Evolutionary conservation across 2,113 vertebrate genomes (phyloP), one percentile per base, ranked within the genome.

Genomic region (Myiagra hebetior): DNA sequence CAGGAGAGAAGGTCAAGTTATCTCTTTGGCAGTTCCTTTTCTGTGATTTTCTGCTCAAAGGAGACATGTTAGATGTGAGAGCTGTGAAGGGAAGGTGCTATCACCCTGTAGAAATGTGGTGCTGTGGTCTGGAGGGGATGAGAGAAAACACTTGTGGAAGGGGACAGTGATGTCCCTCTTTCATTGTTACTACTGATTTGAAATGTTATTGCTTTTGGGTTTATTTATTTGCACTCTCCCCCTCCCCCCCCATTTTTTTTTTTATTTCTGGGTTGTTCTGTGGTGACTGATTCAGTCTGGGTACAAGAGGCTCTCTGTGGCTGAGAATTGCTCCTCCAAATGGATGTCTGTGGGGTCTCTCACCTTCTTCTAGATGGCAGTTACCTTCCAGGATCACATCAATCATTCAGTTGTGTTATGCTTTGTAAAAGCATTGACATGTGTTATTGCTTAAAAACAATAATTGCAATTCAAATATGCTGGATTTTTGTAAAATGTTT

Each of bases 401-500:
- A 92, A 26, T 84, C 68, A 81, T 60, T 87, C 33, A 53, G 33
- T 47, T 86, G 60, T 13, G 7, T 81, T 92, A 26, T 26, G 64
- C 44, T 89, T 91, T 47, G 23, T 89, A 26, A 82, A 84, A 87
- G 69, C n/a, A 41, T 75, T 85, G 80, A 31, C 80, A 60, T 2
- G 1, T 78, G 22, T 85, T 84, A 86, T 56, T 89, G 31, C 87
- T 81, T 92, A 70, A 70, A 89, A 89, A 18, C 47, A 84, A 11
- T 59, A 85, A 85, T 89, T 92, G 59, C 69, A 59, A 93, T 96
- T 87, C 65, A 85, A 15, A 93, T 79, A 62, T 67, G 57, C 73
- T 96, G 70, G 19, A 94, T 85, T 85, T 72, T 28, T 89, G 64
- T 83, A 52, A 91, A 85, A 79, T 41, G 9, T 91, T 80, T 91